A percentile compares a stretch with the other conserved stretches of the same genome.
phyloP scores from a whole-genome alignment of 1,140 invertebrate species.

The Antheraea mylitta region DNA sequence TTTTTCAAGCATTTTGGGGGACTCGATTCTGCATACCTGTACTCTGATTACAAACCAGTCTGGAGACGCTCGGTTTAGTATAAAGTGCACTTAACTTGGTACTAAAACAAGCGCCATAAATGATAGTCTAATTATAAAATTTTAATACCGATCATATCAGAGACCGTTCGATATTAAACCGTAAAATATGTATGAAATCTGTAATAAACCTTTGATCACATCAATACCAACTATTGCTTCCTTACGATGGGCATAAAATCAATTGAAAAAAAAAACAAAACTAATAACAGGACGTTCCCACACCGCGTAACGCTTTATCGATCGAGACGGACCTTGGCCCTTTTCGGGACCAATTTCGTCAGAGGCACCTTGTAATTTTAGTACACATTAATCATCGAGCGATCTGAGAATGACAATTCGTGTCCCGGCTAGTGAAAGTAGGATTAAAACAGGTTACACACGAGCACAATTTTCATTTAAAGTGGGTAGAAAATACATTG shows the following conservation, averaged over 20 bases:
- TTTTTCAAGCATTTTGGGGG: too few relatives aligned
- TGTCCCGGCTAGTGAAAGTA: conserved; percentile 31
- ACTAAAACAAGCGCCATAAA: too few relatives aligned
- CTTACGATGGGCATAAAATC: conserved; percentile 17
- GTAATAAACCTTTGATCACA: conserved; percentile 34
- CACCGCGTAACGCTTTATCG: conserved; percentile 27
- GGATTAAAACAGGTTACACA: conserved; percentile 15
- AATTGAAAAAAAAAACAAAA: conserved; percentile 24
- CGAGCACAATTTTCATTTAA: too few relatives aligned
- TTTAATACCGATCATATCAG: too few relatives aligned
- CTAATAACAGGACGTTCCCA: conserved; percentile 37
- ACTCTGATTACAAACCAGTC: too few relatives aligned
- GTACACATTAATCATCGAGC: conserved; percentile 36
- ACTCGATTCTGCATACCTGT: too few relatives aligned
- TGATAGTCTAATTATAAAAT: too few relatives aligned
- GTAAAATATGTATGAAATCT: conserved; percentile 20
- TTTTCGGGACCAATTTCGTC: conserved; percentile 33
- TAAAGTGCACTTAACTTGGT: too few relatives aligned
- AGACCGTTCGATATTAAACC: conserved; percentile 22
- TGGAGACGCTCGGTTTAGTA: too few relatives aligned
- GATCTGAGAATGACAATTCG: conserved; percentile 39
- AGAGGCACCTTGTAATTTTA: conserved; percentile 41
- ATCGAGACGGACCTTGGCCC: conserved; percentile 28
- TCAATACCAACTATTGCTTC: conserved; percentile 18
- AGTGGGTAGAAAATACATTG: too few relatives aligned